Conservation (phyloP, 2,888 invertebrate species). For the Rosalia funebris region DNA sequence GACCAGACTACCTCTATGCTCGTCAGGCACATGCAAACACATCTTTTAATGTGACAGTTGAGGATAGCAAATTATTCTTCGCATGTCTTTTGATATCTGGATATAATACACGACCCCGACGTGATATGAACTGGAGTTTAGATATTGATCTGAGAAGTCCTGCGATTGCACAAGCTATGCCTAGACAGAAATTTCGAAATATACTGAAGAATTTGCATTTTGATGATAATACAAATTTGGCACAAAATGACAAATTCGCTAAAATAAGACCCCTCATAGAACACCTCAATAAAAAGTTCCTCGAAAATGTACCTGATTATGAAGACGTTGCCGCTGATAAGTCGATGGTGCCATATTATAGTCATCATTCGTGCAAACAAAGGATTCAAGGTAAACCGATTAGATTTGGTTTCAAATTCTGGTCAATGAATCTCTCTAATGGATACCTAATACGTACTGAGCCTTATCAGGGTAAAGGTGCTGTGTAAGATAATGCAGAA, state of each 20-base stretch:
- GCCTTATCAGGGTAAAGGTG: neutral
- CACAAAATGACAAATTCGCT: too few species aligned
- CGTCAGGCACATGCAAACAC: constrained; percentile 11
- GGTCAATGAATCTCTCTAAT: constrained; percentile 5
- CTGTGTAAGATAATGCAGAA: constrained; percentile 2
- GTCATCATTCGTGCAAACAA: constrained; percentile 8
- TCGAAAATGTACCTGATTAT: constrained; percentile 2
- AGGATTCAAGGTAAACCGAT: constrained; percentile 13
- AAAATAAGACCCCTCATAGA: constrained; percentile 8
- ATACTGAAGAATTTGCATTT: constrained; percentile 12
- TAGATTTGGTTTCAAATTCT: constrained; percentile 2
- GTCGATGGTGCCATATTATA: constrained; percentile 3
- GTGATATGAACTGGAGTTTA: constrained; percentile 11
- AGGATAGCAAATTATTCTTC: constrained; percentile 3
- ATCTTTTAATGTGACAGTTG: constrained; percentile 5
- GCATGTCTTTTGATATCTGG: constrained; percentile 13
- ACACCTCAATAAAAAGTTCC: constrained; percentile 2
- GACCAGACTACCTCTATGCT: constrained; percentile 1
- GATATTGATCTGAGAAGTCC: constrained; percentile 6
- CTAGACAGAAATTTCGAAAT: constrained; percentile 6
- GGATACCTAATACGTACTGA: constrained; percentile 6
- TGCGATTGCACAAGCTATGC: constrained; percentile 9
- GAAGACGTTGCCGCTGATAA: constrained; percentile 7
- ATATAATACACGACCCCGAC: constrained; percentile 2
- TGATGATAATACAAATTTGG: too few species aligned